phyloP scores from a whole-genome alignment of 2,113 vertebrate species.

The Lethenteron reissneri region DNA sequence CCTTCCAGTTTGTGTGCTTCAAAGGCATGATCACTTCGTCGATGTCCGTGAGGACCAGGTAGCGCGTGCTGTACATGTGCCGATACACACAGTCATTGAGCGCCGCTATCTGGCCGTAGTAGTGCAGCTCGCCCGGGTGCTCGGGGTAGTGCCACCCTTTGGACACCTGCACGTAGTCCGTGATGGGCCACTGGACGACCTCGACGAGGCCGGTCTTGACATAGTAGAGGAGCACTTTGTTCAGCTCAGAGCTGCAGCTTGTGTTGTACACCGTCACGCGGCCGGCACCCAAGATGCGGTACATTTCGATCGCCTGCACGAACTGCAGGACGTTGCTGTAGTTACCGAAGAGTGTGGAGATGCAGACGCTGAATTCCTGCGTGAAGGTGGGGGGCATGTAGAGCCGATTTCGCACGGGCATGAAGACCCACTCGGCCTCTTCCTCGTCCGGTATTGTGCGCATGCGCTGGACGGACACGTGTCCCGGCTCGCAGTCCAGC shows the following conservation, averaged over 20 bases:
- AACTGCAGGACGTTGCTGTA: constrained; percentile 13
- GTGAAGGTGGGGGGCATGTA: constrained; percentile 1
- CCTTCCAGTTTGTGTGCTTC: constrained; percentile 7
- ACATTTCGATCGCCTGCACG: constrained; percentile 12
- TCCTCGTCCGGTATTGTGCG: too few relatives aligned
- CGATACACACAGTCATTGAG: constrained; percentile 5
- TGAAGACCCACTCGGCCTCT: too few relatives aligned
- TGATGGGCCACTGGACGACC: constrained; percentile 11
- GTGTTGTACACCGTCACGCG: constrained; percentile 13
- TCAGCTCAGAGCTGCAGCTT: constrained; percentile 8
- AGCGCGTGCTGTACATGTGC: constrained; percentile 7
- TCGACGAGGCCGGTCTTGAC: constrained; percentile 9
- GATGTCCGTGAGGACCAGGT: constrained; percentile 2
- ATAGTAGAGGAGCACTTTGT: constrained; percentile 11
- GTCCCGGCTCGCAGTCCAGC: not conserved
- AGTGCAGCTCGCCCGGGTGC: not conserved
- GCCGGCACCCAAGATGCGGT: not conserved
- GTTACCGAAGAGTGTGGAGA: constrained; percentile 12
- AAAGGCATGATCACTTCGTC: constrained; percentile 10
- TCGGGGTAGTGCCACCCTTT: not conserved
- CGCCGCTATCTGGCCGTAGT: not conserved
- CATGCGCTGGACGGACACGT: too few relatives aligned
- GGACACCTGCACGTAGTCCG: not conserved
- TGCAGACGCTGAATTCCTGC: constrained; percentile 12
- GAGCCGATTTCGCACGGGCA: not conserved